Conservation (phyloP, 92 coral and sea anemone genomes). For the Siderastrea siderea region DNA sequence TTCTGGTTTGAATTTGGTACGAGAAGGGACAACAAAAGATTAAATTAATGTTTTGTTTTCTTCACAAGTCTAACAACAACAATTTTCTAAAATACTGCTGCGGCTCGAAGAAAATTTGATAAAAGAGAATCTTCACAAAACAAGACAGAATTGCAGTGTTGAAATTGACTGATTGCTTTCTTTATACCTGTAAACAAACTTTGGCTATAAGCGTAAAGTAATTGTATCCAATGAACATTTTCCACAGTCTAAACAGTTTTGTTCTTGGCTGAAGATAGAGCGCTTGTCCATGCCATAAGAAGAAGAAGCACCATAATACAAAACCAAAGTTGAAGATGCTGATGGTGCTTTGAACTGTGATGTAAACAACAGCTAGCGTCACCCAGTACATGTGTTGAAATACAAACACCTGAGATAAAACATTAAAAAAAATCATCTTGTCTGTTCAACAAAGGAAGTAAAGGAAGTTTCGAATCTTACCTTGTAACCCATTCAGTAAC, state of each 20-base stretch:
- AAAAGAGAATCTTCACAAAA: not conserved
- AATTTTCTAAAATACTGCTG: not conserved
- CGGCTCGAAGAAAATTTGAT: not conserved
- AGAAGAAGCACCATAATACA: conserved; percentile 96
- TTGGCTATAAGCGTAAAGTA: conserved; percentile 91
- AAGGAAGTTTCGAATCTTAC: not conserved
- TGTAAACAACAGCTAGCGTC: conserved; percentile 96
- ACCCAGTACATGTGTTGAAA: conserved; percentile 99
- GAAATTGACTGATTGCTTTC: not conserved
- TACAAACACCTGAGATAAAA: conserved; percentile 72
- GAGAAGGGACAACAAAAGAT: not conserved
- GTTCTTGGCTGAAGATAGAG: conserved; percentile 91
- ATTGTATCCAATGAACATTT: conserved; percentile 94
- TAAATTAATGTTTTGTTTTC: too few relatives aligned
- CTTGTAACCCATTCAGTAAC: too few relatives aligned
- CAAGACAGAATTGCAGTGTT: not conserved
- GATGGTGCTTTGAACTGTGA: conserved; percentile 97
- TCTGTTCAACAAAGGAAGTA: not conserved
- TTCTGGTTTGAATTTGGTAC: not conserved
- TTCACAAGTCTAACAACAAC: too few relatives aligned
- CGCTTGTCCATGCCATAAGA: conserved; percentile 99
- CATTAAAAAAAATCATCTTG: not conserved
- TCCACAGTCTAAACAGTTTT: conserved; percentile 90
- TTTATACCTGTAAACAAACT: conserved; percentile 93
- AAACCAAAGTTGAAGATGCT: conserved; percentile 99